These are phyloP conservation scores for Orgyia antiqua DNA, from an alignment of 2,888 invertebrate species.

Conservation along the genomic window DNA sequence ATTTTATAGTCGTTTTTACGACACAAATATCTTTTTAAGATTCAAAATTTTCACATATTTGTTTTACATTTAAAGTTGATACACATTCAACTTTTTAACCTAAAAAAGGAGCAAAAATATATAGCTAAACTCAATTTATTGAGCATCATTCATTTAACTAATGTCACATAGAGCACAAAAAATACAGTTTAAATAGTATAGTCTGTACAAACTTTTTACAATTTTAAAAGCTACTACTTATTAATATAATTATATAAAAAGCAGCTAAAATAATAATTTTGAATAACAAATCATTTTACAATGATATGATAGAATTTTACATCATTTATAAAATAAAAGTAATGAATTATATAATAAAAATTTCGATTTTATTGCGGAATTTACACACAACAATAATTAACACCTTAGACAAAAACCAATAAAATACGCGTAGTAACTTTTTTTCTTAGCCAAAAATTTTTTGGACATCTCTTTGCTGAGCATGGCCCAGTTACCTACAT, in stretches of 20 bases:
- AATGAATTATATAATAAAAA: too few species aligned
- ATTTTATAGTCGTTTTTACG: slow-evolving; percentile 21
- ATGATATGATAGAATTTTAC: neutral
- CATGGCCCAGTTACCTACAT: too few species aligned
- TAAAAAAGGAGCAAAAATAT: neutral
- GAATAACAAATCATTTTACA: neutral
- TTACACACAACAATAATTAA: too few species aligned
- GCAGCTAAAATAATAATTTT: neutral
- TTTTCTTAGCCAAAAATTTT: too few species aligned
- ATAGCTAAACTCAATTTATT: slow-evolving; percentile 1
- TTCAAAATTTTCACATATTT: neutral
- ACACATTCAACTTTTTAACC: neutral
- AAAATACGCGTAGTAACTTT: too few species aligned
- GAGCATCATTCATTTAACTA: slow-evolving; percentile 1
- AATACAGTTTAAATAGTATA: neutral
- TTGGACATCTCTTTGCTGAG: too few species aligned
- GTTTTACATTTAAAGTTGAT: too few species aligned
- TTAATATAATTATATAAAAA: neutral
- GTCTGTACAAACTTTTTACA: neutral
- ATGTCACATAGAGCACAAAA: slow-evolving; percentile 4
- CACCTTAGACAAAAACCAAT: too few species aligned
- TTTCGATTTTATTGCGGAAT: too few species aligned
- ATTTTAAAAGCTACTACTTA: neutral
- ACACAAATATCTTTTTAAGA: slow-evolving; percentile 14
- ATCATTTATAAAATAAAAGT: too few species aligned